phyloP scores from a whole-genome alignment of 2,888 invertebrate genomes.

The Phymatocera aterrima region DNA sequence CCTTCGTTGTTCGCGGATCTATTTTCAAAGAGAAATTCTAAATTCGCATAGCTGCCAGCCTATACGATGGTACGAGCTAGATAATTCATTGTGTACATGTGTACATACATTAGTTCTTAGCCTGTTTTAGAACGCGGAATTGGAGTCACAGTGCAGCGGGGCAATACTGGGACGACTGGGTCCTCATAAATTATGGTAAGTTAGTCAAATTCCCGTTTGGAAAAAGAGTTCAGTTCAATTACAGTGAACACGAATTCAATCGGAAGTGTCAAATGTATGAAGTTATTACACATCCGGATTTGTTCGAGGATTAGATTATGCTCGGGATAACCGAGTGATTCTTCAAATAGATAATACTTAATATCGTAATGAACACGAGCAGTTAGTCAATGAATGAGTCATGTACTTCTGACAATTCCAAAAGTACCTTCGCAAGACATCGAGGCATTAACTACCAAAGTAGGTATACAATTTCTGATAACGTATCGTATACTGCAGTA shows the following conservation, averaged over 20 bases:
- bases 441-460: neutral
- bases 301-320: no score
- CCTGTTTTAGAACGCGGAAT: neutral
- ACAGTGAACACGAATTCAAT: no score
- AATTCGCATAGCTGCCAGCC: neutral
- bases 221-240: no score
- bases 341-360: neutral
- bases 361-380: neutral
- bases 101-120: neutral
- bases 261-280: no score
- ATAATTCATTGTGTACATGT: neutral
- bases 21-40: neutral
- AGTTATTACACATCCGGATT: no score
- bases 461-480: neutral
- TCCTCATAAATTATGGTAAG: no score
- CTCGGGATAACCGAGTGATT: neutral
- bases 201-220: no score
- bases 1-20: neutral
- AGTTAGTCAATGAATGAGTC: neutral
- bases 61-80: neutral
- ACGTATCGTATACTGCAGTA: neutral
- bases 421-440: neutral
- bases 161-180: no score
- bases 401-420: neutral
- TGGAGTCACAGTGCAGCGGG: no score